Evolutionary conservation across 2,797 vertebrate genomes (phyloP).

Genomic region (Gadopsis marmoratus): DNA sequence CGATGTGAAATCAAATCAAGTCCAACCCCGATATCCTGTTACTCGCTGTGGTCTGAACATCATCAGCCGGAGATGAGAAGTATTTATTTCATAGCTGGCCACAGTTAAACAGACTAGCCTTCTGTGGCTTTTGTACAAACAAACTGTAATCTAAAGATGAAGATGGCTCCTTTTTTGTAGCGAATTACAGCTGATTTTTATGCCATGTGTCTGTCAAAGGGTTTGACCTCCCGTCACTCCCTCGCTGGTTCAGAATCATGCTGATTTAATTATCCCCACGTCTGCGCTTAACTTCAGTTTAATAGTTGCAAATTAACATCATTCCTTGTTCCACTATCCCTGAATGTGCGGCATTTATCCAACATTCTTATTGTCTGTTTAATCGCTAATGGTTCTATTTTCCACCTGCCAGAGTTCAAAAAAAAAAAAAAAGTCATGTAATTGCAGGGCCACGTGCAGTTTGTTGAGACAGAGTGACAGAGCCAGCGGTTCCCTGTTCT

Average conservation of each 20-base stretch:
- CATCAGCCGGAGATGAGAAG: conserved; percentile 11
- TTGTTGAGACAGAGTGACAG: conserved; percentile 21
- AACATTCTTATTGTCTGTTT: conserved; percentile 22
- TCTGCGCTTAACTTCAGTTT: conserved; percentile 20
- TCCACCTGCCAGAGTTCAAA: conserved; percentile 46
- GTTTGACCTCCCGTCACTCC: neutral
- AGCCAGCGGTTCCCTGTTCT: conserved; percentile 17
- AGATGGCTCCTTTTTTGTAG: neutral
- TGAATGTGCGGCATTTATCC: neutral
- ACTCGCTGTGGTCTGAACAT: conserved; percentile 3
- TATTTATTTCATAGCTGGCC: conserved; percentile 21
- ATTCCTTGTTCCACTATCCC: neutral
- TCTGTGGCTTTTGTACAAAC: neutral
- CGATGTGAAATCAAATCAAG: conserved; percentile 1
- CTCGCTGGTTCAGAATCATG: neutral
- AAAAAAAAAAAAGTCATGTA: conserved; percentile 6
- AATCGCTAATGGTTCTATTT: conserved; percentile 11
- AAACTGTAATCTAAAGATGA: neutral
- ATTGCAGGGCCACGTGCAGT: conserved; percentile 46
- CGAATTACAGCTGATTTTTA: conserved; percentile 12
- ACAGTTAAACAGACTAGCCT: neutral
- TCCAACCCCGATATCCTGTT: conserved; percentile 3
- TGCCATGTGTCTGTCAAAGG: neutral
- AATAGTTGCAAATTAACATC: conserved; percentile 16
- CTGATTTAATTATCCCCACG: conserved; percentile 29